phyloP scores from a whole-genome alignment of 2,113 vertebrate genomes.

The Trochalopteron elliotii region DNA sequence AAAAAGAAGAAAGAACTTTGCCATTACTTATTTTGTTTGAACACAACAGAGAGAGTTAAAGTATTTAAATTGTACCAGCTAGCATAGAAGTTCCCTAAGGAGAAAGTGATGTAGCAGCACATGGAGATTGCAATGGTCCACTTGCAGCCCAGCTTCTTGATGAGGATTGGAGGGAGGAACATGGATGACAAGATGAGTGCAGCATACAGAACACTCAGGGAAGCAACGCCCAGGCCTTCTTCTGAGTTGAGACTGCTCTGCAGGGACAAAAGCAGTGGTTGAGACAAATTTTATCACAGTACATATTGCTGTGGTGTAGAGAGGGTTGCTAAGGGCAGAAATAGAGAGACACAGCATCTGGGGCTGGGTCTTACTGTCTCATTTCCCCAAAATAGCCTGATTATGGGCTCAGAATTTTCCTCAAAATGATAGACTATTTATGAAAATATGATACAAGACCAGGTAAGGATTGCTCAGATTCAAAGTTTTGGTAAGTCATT shows the following conservation, averaged over 20 bases:
- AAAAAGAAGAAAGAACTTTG: background rate
- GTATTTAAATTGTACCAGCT: slow-evolving; percentile 80
- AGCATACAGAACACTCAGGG: slow-evolving; percentile 88
- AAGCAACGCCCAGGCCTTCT: slow-evolving; percentile 87
- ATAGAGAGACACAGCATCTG: background rate
- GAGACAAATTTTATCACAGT: background rate
- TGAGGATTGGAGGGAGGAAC: slow-evolving; percentile 91
- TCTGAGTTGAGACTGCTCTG: slow-evolving; percentile 93
- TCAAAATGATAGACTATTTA: background rate
- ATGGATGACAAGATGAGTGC: slow-evolving; percentile 90
- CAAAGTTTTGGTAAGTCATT: background rate
- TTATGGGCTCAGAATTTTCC: background rate
- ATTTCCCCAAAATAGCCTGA: background rate
- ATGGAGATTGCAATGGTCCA: slow-evolving; percentile 90
- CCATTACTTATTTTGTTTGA: background rate
- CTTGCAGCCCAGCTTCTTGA: slow-evolving; percentile 91
- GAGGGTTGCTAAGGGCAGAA: background rate
- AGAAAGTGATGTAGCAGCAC: slow-evolving; percentile 90
- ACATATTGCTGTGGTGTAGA: background rate
- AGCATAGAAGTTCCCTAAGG: slow-evolving; percentile 89
- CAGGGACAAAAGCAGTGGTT: background rate
- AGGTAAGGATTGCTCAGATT: background rate
- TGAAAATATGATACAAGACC: background rate
- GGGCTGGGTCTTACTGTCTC: background rate
- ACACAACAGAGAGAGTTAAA: background rate